phyloP scores from a whole-genome alignment of 53 echinoderm and acorn worm species.

The Henricia sp. region DNA sequence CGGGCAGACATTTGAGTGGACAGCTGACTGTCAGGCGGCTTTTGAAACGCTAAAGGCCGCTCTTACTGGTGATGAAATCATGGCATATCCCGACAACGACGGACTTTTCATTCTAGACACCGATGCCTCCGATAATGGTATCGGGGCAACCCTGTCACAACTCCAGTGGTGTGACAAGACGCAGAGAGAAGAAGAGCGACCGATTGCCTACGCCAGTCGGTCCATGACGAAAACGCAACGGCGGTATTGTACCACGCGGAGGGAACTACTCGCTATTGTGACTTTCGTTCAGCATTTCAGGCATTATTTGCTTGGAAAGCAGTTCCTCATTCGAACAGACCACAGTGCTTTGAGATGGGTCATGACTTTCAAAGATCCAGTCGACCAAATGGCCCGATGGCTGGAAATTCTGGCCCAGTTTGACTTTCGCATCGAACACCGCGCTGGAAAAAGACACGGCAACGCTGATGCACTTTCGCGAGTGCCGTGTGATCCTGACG shows the following conservation, averaged over 20 bases:
- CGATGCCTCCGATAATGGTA: constrained; percentile 67
- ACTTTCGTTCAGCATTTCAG: constrained; percentile 63
- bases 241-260: too few species aligned
- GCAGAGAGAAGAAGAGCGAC: constrained; percentile 66
- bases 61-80: constrained; percentile 52
- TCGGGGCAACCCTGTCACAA: constrained; percentile 67
- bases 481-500: constrained; percentile 43
- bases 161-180: constrained; percentile 63
- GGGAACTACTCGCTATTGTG: constrained; percentile 67
- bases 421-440: constrained; percentile 57
- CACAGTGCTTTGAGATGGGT: constrained; percentile 61
- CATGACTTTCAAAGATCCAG: constrained; percentile 62
- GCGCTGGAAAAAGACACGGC: constrained; percentile 49
- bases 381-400: constrained; percentile 71
- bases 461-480: constrained; percentile 54
- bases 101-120: constrained; percentile 68
- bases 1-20: constrained; percentile 38
- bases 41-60: constrained; percentile 40
- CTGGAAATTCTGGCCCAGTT: constrained; percentile 58
- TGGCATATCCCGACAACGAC: constrained; percentile 55
- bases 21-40: constrained; percentile 55
- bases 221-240: constrained; percentile 53
- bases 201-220: constrained; percentile 68
- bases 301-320: constrained; percentile 72
- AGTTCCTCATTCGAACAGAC: constrained; percentile 65